These are phyloP conservation scores for Drosophila mimica DNA, from an alignment of 2,888 invertebrate species.

Conservation along the genomic window DNA sequence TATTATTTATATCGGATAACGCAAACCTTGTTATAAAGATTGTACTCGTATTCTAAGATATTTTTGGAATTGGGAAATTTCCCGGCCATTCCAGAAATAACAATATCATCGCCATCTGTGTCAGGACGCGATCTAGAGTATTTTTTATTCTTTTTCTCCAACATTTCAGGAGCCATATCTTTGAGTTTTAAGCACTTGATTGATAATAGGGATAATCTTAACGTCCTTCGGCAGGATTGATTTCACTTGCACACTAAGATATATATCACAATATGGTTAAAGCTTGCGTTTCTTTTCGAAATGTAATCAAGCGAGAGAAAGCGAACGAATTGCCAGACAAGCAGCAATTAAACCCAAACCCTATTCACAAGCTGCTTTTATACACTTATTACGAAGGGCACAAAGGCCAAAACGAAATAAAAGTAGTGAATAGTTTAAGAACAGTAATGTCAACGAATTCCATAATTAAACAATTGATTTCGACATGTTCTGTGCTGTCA, in stretches of 20 bases:
- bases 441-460: conserved; percentile 41
- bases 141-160: conserved; percentile 71
- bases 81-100: conserved; percentile 87
- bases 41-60: conserved; percentile 87
- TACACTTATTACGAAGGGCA: conserved; percentile 29
- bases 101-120: conserved; percentile 86
- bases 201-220: conserved; percentile 11
- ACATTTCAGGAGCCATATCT: conserved; percentile 54
- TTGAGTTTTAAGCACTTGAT: conserved; percentile 35
- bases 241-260: conserved; percentile 33
- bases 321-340: conserved; percentile 79
- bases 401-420: conserved; percentile 65
- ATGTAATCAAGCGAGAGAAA: conserved; percentile 46
- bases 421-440: conserved; percentile 63
- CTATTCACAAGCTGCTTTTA: conserved; percentile 43
- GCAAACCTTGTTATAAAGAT: conserved; percentile 87
- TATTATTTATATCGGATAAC: neutral
- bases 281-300: conserved; percentile 14
- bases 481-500: conserved; percentile 40
- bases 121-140: conserved; percentile 80
- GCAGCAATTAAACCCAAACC: conserved; percentile 75
- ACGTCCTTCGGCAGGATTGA: conserved; percentile 8
- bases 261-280: conserved; percentile 25
- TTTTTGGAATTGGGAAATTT: conserved; percentile 89
- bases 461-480: conserved; percentile 59